phyloP scores from a whole-genome alignment of 2,888 invertebrate species.

The Drosophila gaucha region DNA sequence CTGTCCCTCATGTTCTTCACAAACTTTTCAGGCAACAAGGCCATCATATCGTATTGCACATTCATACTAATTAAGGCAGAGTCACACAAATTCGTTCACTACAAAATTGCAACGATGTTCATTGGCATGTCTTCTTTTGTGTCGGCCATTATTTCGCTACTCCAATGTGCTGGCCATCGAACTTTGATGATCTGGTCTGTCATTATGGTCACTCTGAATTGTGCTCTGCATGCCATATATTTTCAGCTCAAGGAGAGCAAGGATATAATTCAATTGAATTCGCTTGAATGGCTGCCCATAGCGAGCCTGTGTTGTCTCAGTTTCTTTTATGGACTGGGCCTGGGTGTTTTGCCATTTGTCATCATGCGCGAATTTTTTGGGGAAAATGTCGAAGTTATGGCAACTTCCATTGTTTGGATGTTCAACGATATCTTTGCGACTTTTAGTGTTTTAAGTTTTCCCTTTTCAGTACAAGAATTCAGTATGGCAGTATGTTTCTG shows the following conservation, averaged over 20 bases:
- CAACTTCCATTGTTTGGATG: conserved; percentile 90
- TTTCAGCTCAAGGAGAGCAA: conserved; percentile 85
- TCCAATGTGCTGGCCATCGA: conserved; percentile 91
- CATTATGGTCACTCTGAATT: conserved; percentile 88
- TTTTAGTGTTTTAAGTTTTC: conserved; percentile 89
- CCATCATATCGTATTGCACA: conserved; percentile 90
- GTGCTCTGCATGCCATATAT: conserved; percentile 88
- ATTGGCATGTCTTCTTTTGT: conserved; percentile 91
- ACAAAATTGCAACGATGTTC: conserved; percentile 88
- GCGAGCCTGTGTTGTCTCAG: conserved; percentile 89
- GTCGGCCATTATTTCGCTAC: conserved; percentile 87
- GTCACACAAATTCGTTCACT: conserved; percentile 15
- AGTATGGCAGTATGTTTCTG: conserved; percentile 10
- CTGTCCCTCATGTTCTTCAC: conserved; percentile 91
- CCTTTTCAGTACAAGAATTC: conserved; percentile 16
- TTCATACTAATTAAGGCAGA: conserved; percentile 87
- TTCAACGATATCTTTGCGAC: conserved; percentile 92
- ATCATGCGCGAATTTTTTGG: conserved; percentile 90
- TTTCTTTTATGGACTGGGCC: conserved; percentile 90
- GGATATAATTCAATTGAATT: too few species aligned
- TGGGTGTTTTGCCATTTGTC: conserved; percentile 91
- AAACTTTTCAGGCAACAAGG: conserved; percentile 92
- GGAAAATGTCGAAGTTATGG: conserved; percentile 89
- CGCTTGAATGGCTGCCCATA: conserved; percentile 88
- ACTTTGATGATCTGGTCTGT: conserved; percentile 89